phyloP scores from a whole-genome alignment of 2,113 vertebrate species.

The Bubo scandiacus region DNA sequence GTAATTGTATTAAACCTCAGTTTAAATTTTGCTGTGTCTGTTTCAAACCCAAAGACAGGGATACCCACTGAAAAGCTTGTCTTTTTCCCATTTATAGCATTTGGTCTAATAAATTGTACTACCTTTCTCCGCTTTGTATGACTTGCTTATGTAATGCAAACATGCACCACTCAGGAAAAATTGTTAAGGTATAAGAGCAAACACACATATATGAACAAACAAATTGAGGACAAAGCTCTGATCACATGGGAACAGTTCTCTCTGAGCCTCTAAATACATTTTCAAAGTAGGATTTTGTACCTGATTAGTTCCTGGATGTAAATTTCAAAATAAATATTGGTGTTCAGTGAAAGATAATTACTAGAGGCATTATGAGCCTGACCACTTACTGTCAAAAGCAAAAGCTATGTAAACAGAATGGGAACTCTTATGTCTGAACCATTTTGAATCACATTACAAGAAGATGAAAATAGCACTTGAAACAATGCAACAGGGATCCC shows the following conservation, averaged over 20 bases:
- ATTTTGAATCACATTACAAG: neutral
- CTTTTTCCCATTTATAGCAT: neutral
- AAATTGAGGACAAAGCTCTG: neutral
- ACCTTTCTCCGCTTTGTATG: neutral
- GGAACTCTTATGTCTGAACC: neutral
- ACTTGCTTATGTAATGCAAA: neutral
- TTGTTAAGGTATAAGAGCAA: neutral
- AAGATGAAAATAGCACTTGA: neutral
- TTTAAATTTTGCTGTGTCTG: neutral
- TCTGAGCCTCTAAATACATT: neutral
- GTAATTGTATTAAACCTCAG: neutral
- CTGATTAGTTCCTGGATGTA: neutral
- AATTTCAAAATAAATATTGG: slow-evolving; percentile 46
- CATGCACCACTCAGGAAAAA: neutral
- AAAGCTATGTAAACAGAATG: neutral
- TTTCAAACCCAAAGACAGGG: neutral
- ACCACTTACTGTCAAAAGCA: slow-evolving; percentile 27
- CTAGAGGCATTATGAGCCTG: neutral
- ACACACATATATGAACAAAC: neutral
- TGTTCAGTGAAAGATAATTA: slow-evolving; percentile 7
- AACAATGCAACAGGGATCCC: neutral
- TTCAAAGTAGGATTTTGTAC: slow-evolving; percentile 13
- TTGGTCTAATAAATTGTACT: neutral
- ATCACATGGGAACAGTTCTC: neutral
- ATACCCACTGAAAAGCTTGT: neutral